Conservation (phyloP, 2,888 invertebrate genomes). For the Aradus depressus region DNA sequence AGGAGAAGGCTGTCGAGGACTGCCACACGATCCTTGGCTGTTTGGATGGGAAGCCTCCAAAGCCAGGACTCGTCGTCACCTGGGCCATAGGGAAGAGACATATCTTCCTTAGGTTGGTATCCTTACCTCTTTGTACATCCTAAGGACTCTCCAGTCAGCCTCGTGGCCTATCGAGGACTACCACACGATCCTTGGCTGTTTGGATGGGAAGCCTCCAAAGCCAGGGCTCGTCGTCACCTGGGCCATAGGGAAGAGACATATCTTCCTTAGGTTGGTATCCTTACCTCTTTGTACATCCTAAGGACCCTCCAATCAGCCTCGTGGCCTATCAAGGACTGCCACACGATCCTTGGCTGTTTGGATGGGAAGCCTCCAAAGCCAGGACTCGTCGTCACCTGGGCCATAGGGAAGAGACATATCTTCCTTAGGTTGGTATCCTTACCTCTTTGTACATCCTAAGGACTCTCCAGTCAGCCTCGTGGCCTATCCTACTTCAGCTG, state of each 20-base stretch:
- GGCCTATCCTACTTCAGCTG: too few relatives aligned
- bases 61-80: constrained; percentile 44
- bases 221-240: constrained; percentile 52
- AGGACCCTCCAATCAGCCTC: too few relatives aligned
- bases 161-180: constrained; percentile 71
- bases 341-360: constrained; percentile 52
- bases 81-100: constrained; percentile 90
- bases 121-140: too few relatives aligned
- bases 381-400: constrained; percentile 60
- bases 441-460: too few relatives aligned
- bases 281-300: too few relatives aligned
- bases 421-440: constrained; percentile 73
- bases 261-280: constrained; percentile 74
- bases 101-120: constrained; percentile 61
- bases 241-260: constrained; percentile 86
- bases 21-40: constrained; percentile 59
- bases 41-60: constrained; percentile 30
- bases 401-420: constrained; percentile 82
- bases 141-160: too few relatives aligned
- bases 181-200: constrained; percentile 53
- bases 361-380: constrained; percentile 30
- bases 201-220: constrained; percentile 30
- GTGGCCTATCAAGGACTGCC: constrained; percentile 67
- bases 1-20: constrained; percentile 63
- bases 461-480: too few relatives aligned